Conservation (phyloP, 2,797 vertebrate species). For the Echeneis naucrates region DNA sequence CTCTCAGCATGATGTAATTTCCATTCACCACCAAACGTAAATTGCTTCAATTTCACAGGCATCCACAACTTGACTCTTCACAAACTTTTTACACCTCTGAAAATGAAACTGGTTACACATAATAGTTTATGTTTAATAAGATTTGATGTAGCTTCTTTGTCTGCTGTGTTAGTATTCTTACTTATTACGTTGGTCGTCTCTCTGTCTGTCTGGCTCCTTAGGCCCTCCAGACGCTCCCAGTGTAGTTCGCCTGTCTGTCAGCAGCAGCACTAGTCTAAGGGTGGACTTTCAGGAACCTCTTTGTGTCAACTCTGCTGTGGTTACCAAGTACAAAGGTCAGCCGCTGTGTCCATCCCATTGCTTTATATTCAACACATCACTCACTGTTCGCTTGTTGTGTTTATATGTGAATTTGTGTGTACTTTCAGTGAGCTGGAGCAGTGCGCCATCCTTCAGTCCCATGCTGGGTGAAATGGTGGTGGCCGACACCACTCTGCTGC, state of each 20-base stretch:
- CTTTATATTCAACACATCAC: constrained; percentile 20
- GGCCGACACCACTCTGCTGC: constrained; percentile 85
- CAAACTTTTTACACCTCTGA: constrained; percentile 4
- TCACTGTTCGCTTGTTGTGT: not conserved
- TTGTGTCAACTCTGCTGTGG: constrained; percentile 89
- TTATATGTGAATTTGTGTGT: constrained; percentile 44
- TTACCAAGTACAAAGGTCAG: constrained; percentile 94
- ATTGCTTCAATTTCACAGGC: constrained; percentile 21
- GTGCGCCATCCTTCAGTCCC: constrained; percentile 81
- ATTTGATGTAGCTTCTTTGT: not conserved
- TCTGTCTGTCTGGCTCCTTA: constrained; percentile 58
- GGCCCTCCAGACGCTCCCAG: constrained; percentile 89
- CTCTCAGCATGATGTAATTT: constrained; percentile 18
- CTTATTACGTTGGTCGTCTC: constrained; percentile 21
- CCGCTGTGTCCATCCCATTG: not conserved
- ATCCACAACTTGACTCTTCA: constrained; percentile 3
- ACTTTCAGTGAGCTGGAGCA: constrained; percentile 90
- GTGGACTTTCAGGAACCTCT: constrained; percentile 91
- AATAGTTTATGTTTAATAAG: not conserved
- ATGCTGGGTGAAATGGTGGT: constrained; percentile 86
- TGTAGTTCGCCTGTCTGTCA: constrained; percentile 86
- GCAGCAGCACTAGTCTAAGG: constrained; percentile 88
- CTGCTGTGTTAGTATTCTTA: constrained; percentile 9
- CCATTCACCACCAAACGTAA: constrained; percentile 16
- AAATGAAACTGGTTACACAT: not conserved